These are phyloP conservation scores for Epistrophe grossulariae DNA, from an alignment of 2,888 invertebrate genomes.

Conservation along the genomic window DNA sequence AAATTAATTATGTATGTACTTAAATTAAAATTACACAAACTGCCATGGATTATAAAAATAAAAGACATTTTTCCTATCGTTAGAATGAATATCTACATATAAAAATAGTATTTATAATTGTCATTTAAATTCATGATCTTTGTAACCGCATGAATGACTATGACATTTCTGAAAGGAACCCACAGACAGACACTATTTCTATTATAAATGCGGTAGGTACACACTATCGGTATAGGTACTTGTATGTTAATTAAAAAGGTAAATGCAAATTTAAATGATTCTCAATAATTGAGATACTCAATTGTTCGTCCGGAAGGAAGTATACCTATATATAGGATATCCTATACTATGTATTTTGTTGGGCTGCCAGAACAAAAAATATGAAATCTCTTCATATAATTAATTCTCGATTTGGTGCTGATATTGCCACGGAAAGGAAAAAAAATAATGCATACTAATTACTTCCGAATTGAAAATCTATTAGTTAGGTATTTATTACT, in stretches of 20 bases:
- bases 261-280: background rate
- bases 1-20: background rate
- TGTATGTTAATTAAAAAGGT: background rate
- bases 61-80: background rate
- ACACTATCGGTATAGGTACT: background rate
- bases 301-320: conserved; percentile 2
- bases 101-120: background rate
- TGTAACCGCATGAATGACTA: background rate
- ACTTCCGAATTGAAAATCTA: conserved; percentile 7
- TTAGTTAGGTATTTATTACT: no score
- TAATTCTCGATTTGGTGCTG: background rate
- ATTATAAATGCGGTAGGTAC: background rate
- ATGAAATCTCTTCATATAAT: background rate
- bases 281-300: background rate
- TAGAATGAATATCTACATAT: background rate
- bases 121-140: background rate
- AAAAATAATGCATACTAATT: conserved; percentile 8
- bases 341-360: background rate
- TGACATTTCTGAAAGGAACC: background rate
- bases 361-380: background rate
- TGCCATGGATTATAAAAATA: no score
- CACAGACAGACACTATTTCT: background rate
- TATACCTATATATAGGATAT: background rate
- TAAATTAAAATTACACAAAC: background rate
- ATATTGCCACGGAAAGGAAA: background rate